A percentile compares a stretch with the other conserved stretches of the same genome.
phyloP scores from a whole-genome alignment of 2,113 vertebrate species.

The Lamprotornis superbus region DNA sequence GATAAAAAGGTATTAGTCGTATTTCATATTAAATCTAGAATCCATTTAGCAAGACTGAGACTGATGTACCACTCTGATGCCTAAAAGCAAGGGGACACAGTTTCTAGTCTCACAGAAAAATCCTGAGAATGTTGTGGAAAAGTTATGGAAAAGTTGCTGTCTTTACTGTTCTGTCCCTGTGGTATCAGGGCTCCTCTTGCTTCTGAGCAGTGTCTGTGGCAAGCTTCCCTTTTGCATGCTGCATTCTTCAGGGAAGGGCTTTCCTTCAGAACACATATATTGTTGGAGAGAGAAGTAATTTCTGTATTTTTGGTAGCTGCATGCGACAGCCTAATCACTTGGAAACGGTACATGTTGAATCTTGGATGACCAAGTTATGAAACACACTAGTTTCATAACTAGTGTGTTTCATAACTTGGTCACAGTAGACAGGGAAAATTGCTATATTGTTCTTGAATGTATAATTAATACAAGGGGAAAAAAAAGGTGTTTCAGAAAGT shows the following conservation, averaged over 20 bases:
- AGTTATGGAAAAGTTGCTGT: background rate
- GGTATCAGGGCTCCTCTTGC: background rate
- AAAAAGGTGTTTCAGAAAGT: background rate
- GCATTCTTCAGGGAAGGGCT: background rate
- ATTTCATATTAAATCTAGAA: background rate
- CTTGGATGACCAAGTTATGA: background rate
- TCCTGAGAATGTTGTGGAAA: rapidly evolving
- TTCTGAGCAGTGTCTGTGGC: background rate
- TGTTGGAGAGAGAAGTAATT: background rate
- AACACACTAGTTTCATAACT: background rate
- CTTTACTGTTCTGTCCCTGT: background rate
- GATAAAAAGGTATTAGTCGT: background rate
- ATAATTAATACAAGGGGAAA: background rate
- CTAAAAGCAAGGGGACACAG: background rate
- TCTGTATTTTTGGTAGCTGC: background rate
- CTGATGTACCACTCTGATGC: background rate
- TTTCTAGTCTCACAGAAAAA: background rate
- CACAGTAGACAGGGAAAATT: background rate
- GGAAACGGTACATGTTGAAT: background rate
- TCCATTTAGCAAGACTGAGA: background rate
- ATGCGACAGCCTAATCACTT: background rate
- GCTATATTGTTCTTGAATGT: background rate
- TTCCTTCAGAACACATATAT: background rate
- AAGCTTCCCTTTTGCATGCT: background rate
- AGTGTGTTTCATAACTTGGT: background rate